Evolutionary conservation across 2,888 invertebrate genomes (phyloP).

Genomic region (Antheraea yamamai): DNA sequence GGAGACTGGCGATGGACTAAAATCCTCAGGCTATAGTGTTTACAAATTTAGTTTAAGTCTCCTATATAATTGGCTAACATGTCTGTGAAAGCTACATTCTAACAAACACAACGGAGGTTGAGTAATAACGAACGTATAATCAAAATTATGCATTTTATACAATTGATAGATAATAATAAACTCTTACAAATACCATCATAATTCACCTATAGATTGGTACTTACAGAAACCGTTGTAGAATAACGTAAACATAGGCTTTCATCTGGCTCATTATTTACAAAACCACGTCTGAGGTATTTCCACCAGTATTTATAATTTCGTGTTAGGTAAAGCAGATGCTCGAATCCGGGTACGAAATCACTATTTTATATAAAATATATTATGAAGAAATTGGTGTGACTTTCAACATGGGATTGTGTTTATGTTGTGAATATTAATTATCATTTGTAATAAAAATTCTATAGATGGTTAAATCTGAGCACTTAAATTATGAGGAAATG

Average conservation of each 20-base stretch:
- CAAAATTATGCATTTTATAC: not conserved
- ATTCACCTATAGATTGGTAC: slow-evolving; percentile 31
- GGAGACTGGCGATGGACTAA: too few relatives aligned
- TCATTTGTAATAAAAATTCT: not conserved
- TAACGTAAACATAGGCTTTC: slow-evolving; percentile 63
- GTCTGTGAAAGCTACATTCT: not conserved
- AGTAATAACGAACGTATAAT: not conserved
- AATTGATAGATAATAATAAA: slow-evolving; percentile 3
- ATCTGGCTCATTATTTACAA: slow-evolving; percentile 66
- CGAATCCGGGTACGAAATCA: slow-evolving; percentile 41
- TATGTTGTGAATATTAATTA: not conserved
- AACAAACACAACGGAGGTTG: not conserved
- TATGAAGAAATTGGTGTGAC: slow-evolving; percentile 1
- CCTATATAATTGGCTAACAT: too few relatives aligned
- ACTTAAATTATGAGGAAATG: not conserved
- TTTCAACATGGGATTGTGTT: not conserved
- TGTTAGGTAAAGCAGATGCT: slow-evolving; percentile 67
- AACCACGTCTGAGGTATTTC: slow-evolving; percentile 46
- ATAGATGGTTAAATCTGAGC: not conserved
- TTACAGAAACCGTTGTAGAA: slow-evolving; percentile 36
- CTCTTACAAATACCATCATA: slow-evolving; percentile 3
- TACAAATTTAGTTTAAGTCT: too few relatives aligned
- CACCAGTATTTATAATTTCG: slow-evolving; percentile 55
- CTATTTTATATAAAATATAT: slow-evolving; percentile 30
- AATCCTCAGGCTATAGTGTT: too few relatives aligned